Conservation (phyloP, 2,797 vertebrate species). For the Triplophysa bombifrons region DNA sequence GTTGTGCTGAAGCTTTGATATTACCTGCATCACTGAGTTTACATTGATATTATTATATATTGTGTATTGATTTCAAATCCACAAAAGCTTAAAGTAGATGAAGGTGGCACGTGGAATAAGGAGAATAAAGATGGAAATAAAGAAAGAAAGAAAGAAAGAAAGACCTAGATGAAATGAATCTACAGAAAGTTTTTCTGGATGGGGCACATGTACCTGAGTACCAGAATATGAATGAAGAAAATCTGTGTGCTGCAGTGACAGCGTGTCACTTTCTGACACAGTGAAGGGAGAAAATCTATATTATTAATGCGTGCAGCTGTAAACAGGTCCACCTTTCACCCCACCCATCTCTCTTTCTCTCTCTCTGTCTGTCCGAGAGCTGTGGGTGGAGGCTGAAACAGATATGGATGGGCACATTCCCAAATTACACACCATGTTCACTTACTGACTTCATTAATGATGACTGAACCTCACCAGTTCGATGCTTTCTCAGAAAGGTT, state of each 20-base stretch:
- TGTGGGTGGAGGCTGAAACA: constrained; percentile 44
- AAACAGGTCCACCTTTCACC: constrained; percentile 53
- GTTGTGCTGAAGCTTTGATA: not conserved
- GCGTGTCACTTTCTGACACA: constrained; percentile 43
- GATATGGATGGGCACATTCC: constrained; percentile 37
- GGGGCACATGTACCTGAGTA: not conserved
- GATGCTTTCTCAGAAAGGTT: constrained; percentile 53
- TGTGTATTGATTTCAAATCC: constrained; percentile 3
- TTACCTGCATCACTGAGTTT: not conserved
- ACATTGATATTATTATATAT: not conserved
- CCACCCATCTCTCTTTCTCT: not conserved
- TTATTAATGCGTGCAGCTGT: constrained; percentile 53
- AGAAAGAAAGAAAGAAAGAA: not conserved
- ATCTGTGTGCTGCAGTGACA: constrained; percentile 48
- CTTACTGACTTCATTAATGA: constrained; percentile 69
- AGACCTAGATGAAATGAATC: not conserved
- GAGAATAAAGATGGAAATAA: constrained; percentile 12
- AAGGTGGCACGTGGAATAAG: not conserved
- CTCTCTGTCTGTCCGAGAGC: not conserved
- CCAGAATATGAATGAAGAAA: constrained; percentile 51
- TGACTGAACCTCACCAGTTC: constrained; percentile 17
- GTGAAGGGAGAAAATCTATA: constrained; percentile 47
- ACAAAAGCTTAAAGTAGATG: too few relatives aligned
- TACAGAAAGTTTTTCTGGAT: not conserved
- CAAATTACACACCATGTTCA: constrained; percentile 38